These are phyloP conservation scores for Colinus virginianus DNA, from an alignment of 2,113 vertebrate genomes.

Conservation along the genomic window DNA sequence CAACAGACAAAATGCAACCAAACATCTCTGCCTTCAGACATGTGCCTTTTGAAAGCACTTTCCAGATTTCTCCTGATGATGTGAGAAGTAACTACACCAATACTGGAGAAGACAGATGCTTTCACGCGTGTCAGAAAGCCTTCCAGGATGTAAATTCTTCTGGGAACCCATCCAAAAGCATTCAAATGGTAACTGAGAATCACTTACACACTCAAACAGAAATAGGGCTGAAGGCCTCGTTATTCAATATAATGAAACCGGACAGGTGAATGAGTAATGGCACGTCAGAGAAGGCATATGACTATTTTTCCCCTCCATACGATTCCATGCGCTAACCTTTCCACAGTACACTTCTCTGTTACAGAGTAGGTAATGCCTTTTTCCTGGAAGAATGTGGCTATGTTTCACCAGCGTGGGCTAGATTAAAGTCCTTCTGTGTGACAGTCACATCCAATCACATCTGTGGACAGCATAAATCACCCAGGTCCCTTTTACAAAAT, in stretches of 20 bases:
- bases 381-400: not conserved
- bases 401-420: not conserved
- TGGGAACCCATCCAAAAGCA: constrained; percentile 4
- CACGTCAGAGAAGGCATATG: not conserved
- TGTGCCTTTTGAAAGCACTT: not conserved
- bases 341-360: not conserved
- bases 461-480: not conserved
- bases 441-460: not conserved
- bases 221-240: not conserved
- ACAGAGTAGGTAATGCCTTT: not conserved
- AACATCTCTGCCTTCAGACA: not conserved
- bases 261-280: not conserved
- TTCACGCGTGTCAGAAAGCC: not conserved
- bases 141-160: not conserved
- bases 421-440: not conserved
- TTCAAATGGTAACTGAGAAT: not conserved
- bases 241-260: not conserved
- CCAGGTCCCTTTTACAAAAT: not conserved
- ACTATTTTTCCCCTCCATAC: not conserved
- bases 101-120: not conserved
- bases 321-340: not conserved
- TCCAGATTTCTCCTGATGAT: not conserved
- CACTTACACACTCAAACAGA: not conserved
- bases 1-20: not conserved
- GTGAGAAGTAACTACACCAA: not conserved